Evolutionary conservation across 2,113 vertebrate species (phyloP), one percentile per base, ranked within the genome.

Genomic region (Felis chaus): DNA sequence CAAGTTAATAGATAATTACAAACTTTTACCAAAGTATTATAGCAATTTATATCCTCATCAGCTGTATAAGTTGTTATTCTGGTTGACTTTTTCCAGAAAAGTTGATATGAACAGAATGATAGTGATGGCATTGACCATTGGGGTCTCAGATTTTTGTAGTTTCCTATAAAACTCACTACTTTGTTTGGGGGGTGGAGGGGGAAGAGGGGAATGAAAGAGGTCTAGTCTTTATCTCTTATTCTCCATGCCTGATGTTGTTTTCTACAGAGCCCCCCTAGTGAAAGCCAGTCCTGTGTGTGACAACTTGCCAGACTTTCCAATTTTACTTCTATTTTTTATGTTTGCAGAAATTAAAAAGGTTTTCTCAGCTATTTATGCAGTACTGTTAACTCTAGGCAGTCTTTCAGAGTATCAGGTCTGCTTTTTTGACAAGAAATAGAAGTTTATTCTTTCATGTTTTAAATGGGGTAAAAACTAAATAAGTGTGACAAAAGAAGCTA

Each of bases 271-370:
- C 50, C 63, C 1, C 5, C 16, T 14, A 63, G 4, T 36, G 33
- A 79, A 74, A 85, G 19, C 4, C 11, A 31, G 5, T 0, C 5
- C 33, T 53, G 14, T 4, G 4, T 12, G 6, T 41, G 3, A 16
- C 73, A 21, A 36, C 3, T 55, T 53, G 1, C 21, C 31, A 74
- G 6, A 7, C 2, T 92, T 87, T 81, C 31, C 74, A 19, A 39
- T 87, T 96, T 94, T 81, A 11, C n/a, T 78, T 82, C 9, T 74
- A 48, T 83, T 89, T 71, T 86, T 84, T 4, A 21, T 74, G 45
- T 48, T 6, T 89, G 31, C 39, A 69, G 1, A 91, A 86, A 87
- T 84, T 8, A 21, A 87, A 48, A 86, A 80, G 1, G 69, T n/a
- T 61, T 85, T 76, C 27, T 78, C 92, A 92, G 16, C 4, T 90